Conservation (phyloP, 1,140 invertebrate species). For the Bombus pyrosoma region DNA sequence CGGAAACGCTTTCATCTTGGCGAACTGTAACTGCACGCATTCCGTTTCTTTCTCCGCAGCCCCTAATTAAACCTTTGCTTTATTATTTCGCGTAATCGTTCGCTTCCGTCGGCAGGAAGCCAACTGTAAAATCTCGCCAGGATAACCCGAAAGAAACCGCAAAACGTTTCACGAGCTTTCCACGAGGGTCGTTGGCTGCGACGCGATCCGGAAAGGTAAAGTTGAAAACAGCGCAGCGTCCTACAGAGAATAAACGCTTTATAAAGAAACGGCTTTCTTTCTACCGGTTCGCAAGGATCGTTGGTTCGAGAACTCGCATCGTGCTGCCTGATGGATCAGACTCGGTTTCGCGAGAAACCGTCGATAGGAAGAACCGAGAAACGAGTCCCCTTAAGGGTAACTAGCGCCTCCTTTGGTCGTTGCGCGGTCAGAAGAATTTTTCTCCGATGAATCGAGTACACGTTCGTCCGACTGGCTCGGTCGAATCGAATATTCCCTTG, state of each 20-base stretch:
- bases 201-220: slow-evolving; percentile 30
- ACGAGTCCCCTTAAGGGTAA: slow-evolving; percentile 54
- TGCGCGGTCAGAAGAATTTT: slow-evolving; percentile 21
- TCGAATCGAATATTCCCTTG: slow-evolving; percentile 29
- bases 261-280: slow-evolving; percentile 29
- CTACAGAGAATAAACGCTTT: neutral
- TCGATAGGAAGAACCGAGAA: slow-evolving; percentile 29
- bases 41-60: neutral
- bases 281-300: slow-evolving; percentile 56
- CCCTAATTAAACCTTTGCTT: slow-evolving; percentile 5
- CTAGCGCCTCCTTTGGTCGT: neutral
- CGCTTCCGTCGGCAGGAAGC: neutral
- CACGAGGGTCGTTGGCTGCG: slow-evolving; percentile 6
- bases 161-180: neutral
- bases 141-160: neutral
- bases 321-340: slow-evolving; percentile 27
- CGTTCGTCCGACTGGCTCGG: neutral
- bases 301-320: slow-evolving; percentile 32
- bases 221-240: neutral
- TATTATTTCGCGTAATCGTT: neutral
- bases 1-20: too few relatives aligned
- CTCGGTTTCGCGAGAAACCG: slow-evolving; percentile 23
- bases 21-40: neutral
- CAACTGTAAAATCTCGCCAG: neutral
- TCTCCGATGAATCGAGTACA: neutral